These are phyloP conservation scores for Cheilosia variabilis DNA, from an alignment of 2,888 invertebrate genomes.

Conservation along the genomic window DNA sequence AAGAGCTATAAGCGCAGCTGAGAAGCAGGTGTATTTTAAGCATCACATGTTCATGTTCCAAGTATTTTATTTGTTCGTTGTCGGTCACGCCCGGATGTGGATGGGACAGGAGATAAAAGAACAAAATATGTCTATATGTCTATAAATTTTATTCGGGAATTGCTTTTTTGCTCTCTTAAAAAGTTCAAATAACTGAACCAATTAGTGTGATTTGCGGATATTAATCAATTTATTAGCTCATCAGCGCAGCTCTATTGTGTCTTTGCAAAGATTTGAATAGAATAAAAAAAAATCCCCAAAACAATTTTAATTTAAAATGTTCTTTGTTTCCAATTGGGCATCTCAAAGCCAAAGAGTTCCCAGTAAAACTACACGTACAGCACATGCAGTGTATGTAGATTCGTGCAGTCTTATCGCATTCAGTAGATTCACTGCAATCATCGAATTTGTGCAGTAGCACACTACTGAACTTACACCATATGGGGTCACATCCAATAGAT, in stretches of 20 bases:
- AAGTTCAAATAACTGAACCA: slow-evolving; percentile 14
- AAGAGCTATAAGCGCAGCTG: slow-evolving; percentile 30
- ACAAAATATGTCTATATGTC: slow-evolving; percentile 17
- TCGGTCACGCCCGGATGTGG: slow-evolving; percentile 66
- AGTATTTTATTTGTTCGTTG: slow-evolving; percentile 29
- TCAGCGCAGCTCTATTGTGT: neutral
- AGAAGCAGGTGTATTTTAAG: slow-evolving; percentile 59
- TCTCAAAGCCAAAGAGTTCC: slow-evolving; percentile 13
- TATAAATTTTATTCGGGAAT: too few species aligned
- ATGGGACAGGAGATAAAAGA: slow-evolving; percentile 4
- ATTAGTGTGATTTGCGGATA: slow-evolving; percentile 23
- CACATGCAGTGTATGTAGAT: slow-evolving; percentile 9
- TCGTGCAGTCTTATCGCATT: slow-evolving; percentile 46
- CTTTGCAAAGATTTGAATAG: neutral
- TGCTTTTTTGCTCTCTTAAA: neutral
- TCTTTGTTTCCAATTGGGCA: slow-evolving; percentile 4
- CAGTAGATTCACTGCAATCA: slow-evolving; percentile 5
- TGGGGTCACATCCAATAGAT: slow-evolving; percentile 56
- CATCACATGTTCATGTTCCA: slow-evolving; percentile 43
- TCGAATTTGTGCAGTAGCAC: slow-evolving; percentile 25
- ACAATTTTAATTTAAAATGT: slow-evolving; percentile 1
- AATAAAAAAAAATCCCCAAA: neutral
- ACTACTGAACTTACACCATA: slow-evolving; percentile 44
- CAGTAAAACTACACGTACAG: slow-evolving; percentile 12
- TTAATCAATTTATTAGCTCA: slow-evolving; percentile 18